Base-by-base conservation (phyloP, 2,888 invertebrate genomes). In the Microchrysa polita region DNA sequence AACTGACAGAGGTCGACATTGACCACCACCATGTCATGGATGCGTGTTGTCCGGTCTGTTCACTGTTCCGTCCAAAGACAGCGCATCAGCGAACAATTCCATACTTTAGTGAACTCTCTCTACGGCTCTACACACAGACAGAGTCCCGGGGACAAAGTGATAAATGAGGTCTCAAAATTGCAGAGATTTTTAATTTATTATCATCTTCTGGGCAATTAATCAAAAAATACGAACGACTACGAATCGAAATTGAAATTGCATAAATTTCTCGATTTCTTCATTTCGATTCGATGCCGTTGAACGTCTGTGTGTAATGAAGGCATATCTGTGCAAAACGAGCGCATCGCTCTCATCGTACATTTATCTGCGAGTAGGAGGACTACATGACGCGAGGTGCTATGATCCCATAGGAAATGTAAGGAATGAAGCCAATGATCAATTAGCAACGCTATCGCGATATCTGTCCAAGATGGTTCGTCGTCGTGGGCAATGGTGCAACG, bases 131-230 rank as follows among this genome's bases (percentile, higher is more conserved):
- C n/a, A n/a, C n/a, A n/a, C n/a, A n/a, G n/a, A 34, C 34, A 40
- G 27, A 34, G 34, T 61, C 40, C 61, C 34, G 42, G 20, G 57
- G 44, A 40, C 71, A 60, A n/a, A n/a, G 20, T 72, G 72, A 72
- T 72, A 60, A 72, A 72, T 72, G 72, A 72, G 57, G 60, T 60
- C 60, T 72, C 72, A 72, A 60, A 72, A 72, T 72, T 60, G 60
- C 60, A 22, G 59, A 60, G 72, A 60, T 60, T 60, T 60, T 72
- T 72, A 72, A 72, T 72, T 72, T 72, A 72, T 72, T 57, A 72
- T 60, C 72, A 18, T 57, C 42, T 27, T 40, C 48, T 9, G 48
- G 5, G 60, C 40, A 60, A 72, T 72, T 72, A 72, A 72, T 72
- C 72, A 72, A 59, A 60, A 57, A 44, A 44, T 65, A 23, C 48